These are phyloP conservation scores for Iphiclides podalirius DNA, from an alignment of 2,888 invertebrate genomes.

Conservation along the genomic window DNA sequence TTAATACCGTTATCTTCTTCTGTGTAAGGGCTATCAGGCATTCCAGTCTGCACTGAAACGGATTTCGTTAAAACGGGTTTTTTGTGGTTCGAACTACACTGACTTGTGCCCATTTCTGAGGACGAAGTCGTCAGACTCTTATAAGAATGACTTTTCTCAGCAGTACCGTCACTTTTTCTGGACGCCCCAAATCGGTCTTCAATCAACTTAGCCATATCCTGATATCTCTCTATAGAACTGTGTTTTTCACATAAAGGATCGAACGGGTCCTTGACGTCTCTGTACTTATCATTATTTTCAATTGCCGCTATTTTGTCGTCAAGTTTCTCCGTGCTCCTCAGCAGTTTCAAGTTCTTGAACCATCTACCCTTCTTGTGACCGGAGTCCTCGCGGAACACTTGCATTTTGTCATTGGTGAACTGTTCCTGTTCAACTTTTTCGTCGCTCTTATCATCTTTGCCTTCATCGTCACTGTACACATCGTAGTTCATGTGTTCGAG, in stretches of 20 bases:
- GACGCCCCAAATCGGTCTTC: slow-evolving; percentile 83
- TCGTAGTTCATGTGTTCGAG: slow-evolving; percentile 82
- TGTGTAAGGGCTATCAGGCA: slow-evolving; percentile 64
- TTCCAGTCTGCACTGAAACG: slow-evolving; percentile 75
- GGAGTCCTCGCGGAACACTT: slow-evolving; percentile 72
- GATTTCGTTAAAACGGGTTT: slow-evolving; percentile 74
- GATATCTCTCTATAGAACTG: slow-evolving; percentile 85
- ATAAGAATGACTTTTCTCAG: slow-evolving; percentile 75
- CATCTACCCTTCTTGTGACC: slow-evolving; percentile 82
- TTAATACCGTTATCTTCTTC: slow-evolving; percentile 65
- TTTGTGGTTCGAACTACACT: slow-evolving; percentile 71
- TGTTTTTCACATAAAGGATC: slow-evolving; percentile 83
- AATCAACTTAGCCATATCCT: slow-evolving; percentile 85
- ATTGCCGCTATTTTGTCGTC: slow-evolving; percentile 69
- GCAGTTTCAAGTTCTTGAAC: slow-evolving; percentile 82
- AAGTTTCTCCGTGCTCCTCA: slow-evolving; percentile 69
- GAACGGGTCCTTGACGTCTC: slow-evolving; percentile 77
- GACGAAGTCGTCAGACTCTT: slow-evolving; percentile 77
- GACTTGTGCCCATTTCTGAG: slow-evolving; percentile 75
- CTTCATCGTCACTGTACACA: slow-evolving; percentile 74
- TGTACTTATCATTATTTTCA: slow-evolving; percentile 59
- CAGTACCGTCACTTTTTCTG: slow-evolving; percentile 66
- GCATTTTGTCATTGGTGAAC: slow-evolving; percentile 72
- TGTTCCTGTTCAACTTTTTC: slow-evolving; percentile 61
- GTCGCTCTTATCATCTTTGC: slow-evolving; percentile 68